Percentiles rank a stretch among this genome's conserved stretches.
These are phyloP conservation scores for Branchellion lobata DNA, from an alignment of 2,888 invertebrate species.

Conservation along the genomic window DNA sequence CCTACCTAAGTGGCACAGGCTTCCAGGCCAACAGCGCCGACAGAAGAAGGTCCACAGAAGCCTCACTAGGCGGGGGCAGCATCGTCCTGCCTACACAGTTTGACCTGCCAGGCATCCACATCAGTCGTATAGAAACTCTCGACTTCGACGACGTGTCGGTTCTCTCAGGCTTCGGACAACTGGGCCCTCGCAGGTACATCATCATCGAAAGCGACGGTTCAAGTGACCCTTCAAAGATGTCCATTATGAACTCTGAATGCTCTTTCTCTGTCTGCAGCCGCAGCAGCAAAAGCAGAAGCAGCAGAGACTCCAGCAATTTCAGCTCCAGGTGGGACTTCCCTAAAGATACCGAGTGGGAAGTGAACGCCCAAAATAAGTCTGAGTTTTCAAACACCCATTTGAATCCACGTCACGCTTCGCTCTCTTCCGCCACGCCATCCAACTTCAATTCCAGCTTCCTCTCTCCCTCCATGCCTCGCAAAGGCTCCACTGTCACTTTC, in stretches of 20 bases:
- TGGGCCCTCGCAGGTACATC: conserved; percentile 45
- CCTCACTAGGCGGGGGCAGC: conserved; percentile 34
- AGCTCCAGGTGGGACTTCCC: conserved; percentile 53
- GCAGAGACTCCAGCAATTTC: conserved; percentile 51
- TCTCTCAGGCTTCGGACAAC: conserved; percentile 38
- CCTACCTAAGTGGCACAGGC: background rate
- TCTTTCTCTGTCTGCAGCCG: conserved; percentile 50
- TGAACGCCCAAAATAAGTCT: conserved; percentile 47
- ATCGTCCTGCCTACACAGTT: conserved; percentile 42
- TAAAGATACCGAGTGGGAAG: conserved; percentile 53
- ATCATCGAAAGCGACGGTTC: conserved; percentile 50
- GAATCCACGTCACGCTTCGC: conserved; percentile 33
- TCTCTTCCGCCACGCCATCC: conserved; percentile 36
- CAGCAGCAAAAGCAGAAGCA: conserved; percentile 50
- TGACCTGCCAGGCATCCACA: conserved; percentile 50
- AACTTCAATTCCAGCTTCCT: conserved; percentile 38
- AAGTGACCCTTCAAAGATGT: conserved; percentile 50
- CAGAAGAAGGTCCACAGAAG: conserved; percentile 41
- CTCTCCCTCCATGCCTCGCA: conserved; percentile 48
- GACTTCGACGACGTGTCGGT: conserved; percentile 49
- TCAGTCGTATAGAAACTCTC: conserved; percentile 52
- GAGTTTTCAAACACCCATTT: conserved; percentile 25
- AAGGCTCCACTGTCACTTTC: conserved; percentile 51
- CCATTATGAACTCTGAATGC: conserved; percentile 51
- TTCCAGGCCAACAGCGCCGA: conserved; percentile 2